A percentile compares a stretch with the other conserved stretches of the same genome.
Evolutionary conservation across 2,113 vertebrate species (phyloP).

Genomic region (Carassius auratus): DNA sequence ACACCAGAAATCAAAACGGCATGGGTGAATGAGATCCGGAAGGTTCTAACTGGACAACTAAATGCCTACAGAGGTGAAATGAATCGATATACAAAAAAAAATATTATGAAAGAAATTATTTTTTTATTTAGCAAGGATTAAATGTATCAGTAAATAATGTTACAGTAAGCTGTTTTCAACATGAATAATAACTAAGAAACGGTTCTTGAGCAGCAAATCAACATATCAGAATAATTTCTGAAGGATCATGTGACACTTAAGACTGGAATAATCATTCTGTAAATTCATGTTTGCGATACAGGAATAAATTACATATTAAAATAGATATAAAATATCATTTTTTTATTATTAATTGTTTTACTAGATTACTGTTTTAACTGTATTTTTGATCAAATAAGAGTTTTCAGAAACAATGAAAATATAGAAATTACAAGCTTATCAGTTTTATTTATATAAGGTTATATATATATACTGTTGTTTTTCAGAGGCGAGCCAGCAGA

Average conservation of each 20-base stretch:
- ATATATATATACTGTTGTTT: background rate
- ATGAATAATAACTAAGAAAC: no score
- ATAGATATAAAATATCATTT: no score
- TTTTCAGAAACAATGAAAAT: no score
- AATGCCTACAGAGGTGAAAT: conserved; percentile 88
- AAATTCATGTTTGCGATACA: no score
- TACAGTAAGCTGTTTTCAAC: background rate
- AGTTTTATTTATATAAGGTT: background rate
- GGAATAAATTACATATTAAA: no score
- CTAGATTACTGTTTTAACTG: no score
- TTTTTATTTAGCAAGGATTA: background rate
- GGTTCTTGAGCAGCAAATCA: no score
- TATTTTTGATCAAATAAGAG: background rate
- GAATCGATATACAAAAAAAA: background rate
- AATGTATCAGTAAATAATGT: background rate
- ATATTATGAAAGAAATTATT: no score
- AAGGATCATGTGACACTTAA: no score
- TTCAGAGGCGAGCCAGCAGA: conserved; percentile 90
- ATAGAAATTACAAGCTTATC: background rate
- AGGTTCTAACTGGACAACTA: conserved; percentile 93
- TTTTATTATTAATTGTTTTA: no score
- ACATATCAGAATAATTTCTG: no score
- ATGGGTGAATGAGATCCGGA: conserved; percentile 96
- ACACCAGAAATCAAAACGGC: conserved; percentile 90
- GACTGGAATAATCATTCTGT: no score